Evolutionary conservation across 2,888 invertebrate genomes (phyloP).

Genomic region (Oligia latruncula): DNA sequence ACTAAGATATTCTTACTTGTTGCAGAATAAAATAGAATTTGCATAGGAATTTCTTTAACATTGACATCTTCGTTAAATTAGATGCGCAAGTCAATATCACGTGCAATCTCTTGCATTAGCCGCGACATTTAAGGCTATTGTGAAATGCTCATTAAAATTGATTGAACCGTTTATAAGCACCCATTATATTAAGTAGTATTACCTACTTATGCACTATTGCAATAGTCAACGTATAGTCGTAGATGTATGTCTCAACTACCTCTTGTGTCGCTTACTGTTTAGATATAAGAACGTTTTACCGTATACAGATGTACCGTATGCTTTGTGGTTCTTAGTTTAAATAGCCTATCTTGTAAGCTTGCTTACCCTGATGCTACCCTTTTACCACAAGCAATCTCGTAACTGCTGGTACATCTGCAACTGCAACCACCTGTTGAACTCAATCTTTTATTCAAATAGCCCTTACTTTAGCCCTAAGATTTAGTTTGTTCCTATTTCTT

Average conservation of each 20-base stretch:
- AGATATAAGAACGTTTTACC: conserved; percentile 7
- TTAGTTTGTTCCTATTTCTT: neutral
- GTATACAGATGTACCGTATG: neutral
- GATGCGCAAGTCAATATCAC: conserved; percentile 37
- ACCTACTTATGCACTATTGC: conserved; percentile 60
- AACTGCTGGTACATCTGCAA: neutral
- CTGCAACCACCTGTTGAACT: conserved; percentile 18
- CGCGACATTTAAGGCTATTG: conserved; percentile 43
- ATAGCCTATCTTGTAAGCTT: neutral
- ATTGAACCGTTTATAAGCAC: conserved; percentile 53
- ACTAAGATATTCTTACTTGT: conserved; percentile 30
- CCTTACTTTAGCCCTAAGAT: neutral
- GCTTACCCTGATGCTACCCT: neutral
- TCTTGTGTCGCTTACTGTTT: conserved; percentile 23
- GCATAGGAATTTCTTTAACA: conserved; percentile 39
- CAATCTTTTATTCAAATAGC: conserved; percentile 20
- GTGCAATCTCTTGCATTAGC: conserved; percentile 49
- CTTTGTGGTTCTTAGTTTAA: neutral
- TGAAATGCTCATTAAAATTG: conserved; percentile 61
- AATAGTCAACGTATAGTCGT: conserved; percentile 30
- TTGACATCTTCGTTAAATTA: conserved; percentile 30
- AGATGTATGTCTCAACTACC: conserved; percentile 46
- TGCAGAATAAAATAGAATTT: conserved; percentile 33
- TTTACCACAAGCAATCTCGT: neutral
- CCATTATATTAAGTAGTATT: conserved; percentile 60